Evolutionary conservation across 2,888 invertebrate genomes (phyloP).

Genomic region (Autographa gamma): DNA sequence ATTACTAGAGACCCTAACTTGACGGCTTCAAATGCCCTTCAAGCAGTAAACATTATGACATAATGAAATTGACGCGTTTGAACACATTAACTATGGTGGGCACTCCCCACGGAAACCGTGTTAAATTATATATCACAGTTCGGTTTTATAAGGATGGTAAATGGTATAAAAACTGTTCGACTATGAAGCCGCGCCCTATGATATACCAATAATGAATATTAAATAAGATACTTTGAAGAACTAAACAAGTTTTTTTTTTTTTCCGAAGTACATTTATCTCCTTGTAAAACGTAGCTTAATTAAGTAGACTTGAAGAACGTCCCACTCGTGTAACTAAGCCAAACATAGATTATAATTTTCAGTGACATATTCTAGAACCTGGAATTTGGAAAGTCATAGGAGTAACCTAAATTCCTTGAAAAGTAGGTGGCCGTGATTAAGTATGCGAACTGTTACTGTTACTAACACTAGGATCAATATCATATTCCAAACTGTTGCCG

Average conservation of each 20-base stretch:
- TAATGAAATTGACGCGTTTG: constrained; percentile 24
- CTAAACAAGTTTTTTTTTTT: too few species aligned
- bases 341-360: too few species aligned
- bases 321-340: too few species aligned
- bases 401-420: too few species aligned
- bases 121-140: not conserved
- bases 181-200: too few species aligned
- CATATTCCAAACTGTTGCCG: not conserved
- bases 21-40: constrained; percentile 32
- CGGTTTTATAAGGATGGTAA: not conserved
- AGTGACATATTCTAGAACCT: too few species aligned
- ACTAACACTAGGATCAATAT: not conserved
- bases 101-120: not conserved
- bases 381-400: too few species aligned
- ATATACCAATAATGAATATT: too few species aligned
- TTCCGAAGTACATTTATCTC: too few species aligned
- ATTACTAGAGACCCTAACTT: constrained; percentile 39
- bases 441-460: not conserved
- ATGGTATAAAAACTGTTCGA: not conserved
- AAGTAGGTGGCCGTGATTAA: not conserved
- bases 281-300: too few species aligned
- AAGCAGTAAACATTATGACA: constrained; percentile 34
- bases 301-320: too few species aligned
- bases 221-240: too few species aligned
- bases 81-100: constrained; percentile 5